Base-by-base conservation (phyloP, 1,140 invertebrate species). In the Paraescarpia echinospica region DNA sequence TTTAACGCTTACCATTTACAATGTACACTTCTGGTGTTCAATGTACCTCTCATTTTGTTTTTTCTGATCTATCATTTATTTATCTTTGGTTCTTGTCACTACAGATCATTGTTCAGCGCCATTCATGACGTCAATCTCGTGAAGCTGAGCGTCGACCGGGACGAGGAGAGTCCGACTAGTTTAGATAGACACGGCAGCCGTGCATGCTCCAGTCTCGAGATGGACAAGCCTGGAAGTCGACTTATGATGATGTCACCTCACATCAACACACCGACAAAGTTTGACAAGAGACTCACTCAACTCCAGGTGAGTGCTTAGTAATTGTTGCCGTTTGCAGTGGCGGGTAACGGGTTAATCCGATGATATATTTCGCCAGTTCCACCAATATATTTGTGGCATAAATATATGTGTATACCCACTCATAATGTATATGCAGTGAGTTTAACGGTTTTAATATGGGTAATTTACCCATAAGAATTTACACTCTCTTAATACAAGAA, bases 91-190 rank as follows among this genome's bases (percentile, higher is more conserved):
- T 51, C 33, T 2, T 6, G 14, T 90, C 27, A 22, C 59, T 27
- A 41, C 90, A 95, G 95, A 92, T 95, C 95, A 33, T 91, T 96
- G 34, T 96, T 96, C 94, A 95, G 94, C 92, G 93, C 94, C 88
- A 95, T 96, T 31, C 89, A 93, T 94, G 95, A 96, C 94, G 94
- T 96, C 9, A 94, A 94, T 92, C 92, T 96, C 90, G 95, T 95
- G 51, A 95, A 95, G 93, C 92, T 94, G 0, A 91, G 93, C n/a
- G 93, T 94, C 35, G 92, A 93, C 6, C 35, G 35, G 34, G 88
- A 93, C 34, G 35, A 93, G 0, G 34, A 51, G 27, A n/a, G 89
- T 92, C 34, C 90, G 18, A 90, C 34, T 33, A 31, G 35, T 34
- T 4, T 90, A 4, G 90, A 90, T 12, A 34, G 14, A n/a, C 90